These are phyloP conservation scores for Gavia stellata DNA, from an alignment of 2,113 vertebrate species.

Conservation along the genomic window DNA sequence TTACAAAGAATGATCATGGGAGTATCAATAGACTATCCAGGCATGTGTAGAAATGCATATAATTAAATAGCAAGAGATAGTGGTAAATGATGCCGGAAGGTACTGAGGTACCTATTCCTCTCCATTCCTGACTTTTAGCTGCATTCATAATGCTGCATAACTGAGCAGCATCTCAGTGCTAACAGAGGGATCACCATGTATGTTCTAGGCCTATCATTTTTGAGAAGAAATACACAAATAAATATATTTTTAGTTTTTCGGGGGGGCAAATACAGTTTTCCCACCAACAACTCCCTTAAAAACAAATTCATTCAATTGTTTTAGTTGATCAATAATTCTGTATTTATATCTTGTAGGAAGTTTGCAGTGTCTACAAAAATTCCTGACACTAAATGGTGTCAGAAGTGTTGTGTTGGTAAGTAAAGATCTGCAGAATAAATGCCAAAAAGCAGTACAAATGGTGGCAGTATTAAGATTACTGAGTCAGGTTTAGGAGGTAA, in stretches of 20 bases:
- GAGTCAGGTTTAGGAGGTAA: not conserved
- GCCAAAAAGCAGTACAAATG: not conserved
- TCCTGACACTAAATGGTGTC: slow-evolving; percentile 97
- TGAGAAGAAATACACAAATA: not conserved
- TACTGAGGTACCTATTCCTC: not conserved
- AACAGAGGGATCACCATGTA: not conserved
- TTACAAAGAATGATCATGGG: not conserved
- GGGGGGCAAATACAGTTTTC: not conserved
- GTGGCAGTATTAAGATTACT: not conserved
- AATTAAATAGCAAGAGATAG: not conserved
- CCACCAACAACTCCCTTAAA: not conserved
- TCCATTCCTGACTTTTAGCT: not conserved
- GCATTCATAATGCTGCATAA: not conserved
- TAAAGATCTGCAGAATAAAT: slow-evolving; percentile 1
- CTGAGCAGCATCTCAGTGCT: not conserved
- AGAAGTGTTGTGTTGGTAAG: slow-evolving; percentile 98
- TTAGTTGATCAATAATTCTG: not conserved
- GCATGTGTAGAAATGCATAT: not conserved
- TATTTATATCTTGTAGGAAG: slow-evolving; percentile 81
- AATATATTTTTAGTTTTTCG: not conserved
- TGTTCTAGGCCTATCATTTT: not conserved
- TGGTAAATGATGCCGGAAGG: not conserved
- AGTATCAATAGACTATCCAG: not conserved
- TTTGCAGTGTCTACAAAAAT: slow-evolving; percentile 97
- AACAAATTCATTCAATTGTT: not conserved